Conservation (phyloP, 2,888 invertebrate genomes). For the Herminia tarsipennalis region DNA sequence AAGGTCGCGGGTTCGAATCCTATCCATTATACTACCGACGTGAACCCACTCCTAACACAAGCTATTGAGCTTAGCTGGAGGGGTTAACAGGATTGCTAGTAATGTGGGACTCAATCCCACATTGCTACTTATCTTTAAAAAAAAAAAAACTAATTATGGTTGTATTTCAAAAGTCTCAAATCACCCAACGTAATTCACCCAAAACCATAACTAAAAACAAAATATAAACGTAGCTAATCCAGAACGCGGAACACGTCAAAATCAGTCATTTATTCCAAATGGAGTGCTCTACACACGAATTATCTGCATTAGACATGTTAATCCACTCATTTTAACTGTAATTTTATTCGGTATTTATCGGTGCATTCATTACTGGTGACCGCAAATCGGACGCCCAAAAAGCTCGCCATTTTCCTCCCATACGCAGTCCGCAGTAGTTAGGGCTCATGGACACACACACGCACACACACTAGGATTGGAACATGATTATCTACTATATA, state of each 20-base stretch:
- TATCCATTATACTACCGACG: too few relatives aligned
- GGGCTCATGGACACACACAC: slow-evolving; percentile 28
- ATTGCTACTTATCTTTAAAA: too few relatives aligned
- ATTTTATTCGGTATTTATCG: slow-evolving; percentile 86
- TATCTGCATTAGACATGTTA: slow-evolving; percentile 86
- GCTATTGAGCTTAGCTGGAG: too few relatives aligned
- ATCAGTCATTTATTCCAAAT: slow-evolving; percentile 79
- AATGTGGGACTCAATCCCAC: too few relatives aligned
- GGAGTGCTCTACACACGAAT: slow-evolving; percentile 77
- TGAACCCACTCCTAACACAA: too few relatives aligned
- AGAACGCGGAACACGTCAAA: slow-evolving; percentile 48
- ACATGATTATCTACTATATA: slow-evolving; percentile 24
- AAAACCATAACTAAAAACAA: slow-evolving; percentile 11
- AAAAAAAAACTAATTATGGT: too few relatives aligned
- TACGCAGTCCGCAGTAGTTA: slow-evolving; percentile 53
- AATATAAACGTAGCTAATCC: slow-evolving; percentile 39
- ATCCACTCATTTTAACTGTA: slow-evolving; percentile 86
- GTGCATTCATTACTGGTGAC: slow-evolving; percentile 83
- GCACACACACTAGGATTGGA: slow-evolving; percentile 5
- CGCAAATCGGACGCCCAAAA: slow-evolving; percentile 84
- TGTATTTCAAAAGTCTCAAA: too few relatives aligned
- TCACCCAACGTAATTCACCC: too few relatives aligned
- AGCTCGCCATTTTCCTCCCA: slow-evolving; percentile 80
- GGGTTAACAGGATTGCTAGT: too few relatives aligned
- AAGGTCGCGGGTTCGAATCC: too few relatives aligned